Evolutionary conservation across 2,797 vertebrate species (phyloP), one percentile per base, ranked within the genome.

Genomic region (Pangasius djambal): DNA sequence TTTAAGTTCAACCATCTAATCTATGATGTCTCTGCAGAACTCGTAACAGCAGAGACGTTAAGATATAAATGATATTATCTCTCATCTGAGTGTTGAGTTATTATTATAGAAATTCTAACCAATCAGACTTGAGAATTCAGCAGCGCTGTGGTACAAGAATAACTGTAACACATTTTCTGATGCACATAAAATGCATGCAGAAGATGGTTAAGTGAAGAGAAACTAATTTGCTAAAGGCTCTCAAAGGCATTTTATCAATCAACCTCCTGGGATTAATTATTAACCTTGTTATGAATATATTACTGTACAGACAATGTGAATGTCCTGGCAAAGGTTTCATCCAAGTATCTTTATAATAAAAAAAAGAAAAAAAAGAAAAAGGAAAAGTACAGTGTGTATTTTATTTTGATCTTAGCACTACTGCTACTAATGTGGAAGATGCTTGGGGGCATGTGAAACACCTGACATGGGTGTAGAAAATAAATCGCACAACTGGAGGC

Each of bases 401-500:
- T 70, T 67, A 18, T 67, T 85, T 70, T 85, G 65, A 85, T 69
- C 83, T 70, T 15, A 13, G 18, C 83, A 85, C n/a, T 25, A 52
- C 48, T 70, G n/a, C 65, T 70, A 31, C 18, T 69, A 65, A 85
- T 85, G 65, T 25, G 65, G 20, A 55, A 70, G 65, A 55, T 3
- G 20, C 83, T 85, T 4, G 18, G 10, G 83, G 83, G 83, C 48
- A 70, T 70, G 48, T 52, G 65, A 85, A 70, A 48, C 83, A 85
- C 63, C 65, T 85, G 83, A 85, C 65, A 70, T 37, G n/a, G n/a
- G 83, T 55, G 65, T 85, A 85, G 65, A 85, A 52, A 70, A 69
- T 31, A 69, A 85, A 85, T 69, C 65, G 70, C 18, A 85, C 83
- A 52, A 69, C 83, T 69, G n/a, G 18, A 85, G 83, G 63, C 83